Evolutionary conservation across 2,113 vertebrate genomes (phyloP).

Genomic region (Epinephelus fuscoguttatus): DNA sequence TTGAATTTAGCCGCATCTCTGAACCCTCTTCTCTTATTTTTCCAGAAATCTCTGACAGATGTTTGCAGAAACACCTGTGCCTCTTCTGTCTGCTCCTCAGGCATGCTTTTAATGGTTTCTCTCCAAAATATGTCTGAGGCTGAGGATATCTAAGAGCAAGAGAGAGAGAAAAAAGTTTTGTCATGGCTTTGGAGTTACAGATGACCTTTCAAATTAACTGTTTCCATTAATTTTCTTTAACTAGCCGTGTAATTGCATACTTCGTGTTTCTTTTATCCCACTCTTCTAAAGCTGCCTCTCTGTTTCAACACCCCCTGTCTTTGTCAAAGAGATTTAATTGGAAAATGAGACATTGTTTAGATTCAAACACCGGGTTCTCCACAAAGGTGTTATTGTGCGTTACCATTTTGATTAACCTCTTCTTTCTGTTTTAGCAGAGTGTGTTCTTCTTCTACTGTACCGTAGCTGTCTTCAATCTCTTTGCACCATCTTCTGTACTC

Average conservation of each 20-base stretch:
- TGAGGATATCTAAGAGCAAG: neutral
- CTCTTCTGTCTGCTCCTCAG: slow-evolving; percentile 20
- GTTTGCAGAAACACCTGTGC: slow-evolving; percentile 49
- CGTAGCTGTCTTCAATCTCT: slow-evolving; percentile 35
- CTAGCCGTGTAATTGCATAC: slow-evolving; percentile 41
- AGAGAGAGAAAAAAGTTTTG: neutral
- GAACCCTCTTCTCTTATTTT: slow-evolving; percentile 8
- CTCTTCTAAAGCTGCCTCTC: slow-evolving; percentile 19
- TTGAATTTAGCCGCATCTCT: slow-evolving; percentile 5
- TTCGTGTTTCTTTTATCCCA: slow-evolving; percentile 42
- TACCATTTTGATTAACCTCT: slow-evolving; percentile 53
- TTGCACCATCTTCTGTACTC: slow-evolving; percentile 34
- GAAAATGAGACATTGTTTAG: slow-evolving; percentile 66
- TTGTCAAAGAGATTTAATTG: slow-evolving; percentile 63
- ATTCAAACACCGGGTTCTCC: slow-evolving; percentile 28
- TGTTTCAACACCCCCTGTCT: slow-evolving; percentile 30
- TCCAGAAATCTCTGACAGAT: slow-evolving; percentile 2
- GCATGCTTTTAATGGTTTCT: slow-evolving; percentile 23
- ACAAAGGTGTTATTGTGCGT: slow-evolving; percentile 51
- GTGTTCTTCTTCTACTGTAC: slow-evolving; percentile 18
- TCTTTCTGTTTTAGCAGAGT: slow-evolving; percentile 33
- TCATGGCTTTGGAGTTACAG: slow-evolving; percentile 16
- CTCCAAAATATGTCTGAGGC: slow-evolving; percentile 17
- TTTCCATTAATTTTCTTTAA: slow-evolving; percentile 46
- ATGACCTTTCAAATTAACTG: slow-evolving; percentile 47